phyloP scores from a whole-genome alignment of 2,797 vertebrate genomes.

The Oreochromis grahami region DNA sequence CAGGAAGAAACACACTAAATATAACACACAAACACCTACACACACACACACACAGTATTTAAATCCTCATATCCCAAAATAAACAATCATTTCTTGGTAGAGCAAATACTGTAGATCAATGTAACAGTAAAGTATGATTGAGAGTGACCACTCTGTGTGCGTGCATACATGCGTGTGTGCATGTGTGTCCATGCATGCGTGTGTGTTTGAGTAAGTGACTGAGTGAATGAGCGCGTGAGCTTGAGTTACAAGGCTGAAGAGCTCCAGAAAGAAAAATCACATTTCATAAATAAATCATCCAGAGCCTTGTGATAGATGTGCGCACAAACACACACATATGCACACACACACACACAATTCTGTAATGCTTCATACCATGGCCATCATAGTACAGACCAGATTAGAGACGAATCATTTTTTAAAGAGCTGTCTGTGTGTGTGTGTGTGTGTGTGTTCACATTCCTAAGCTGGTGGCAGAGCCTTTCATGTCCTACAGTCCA shows the following conservation, averaged over 20 bases:
- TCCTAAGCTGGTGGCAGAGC: not conserved
- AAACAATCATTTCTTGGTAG: conserved; percentile 45
- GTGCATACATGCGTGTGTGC: conserved; percentile 10
- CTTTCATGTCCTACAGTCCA: conserved; percentile 1
- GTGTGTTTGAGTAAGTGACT: not conserved
- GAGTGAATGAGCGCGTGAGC: conserved; percentile 12
- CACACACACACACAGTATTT: conserved; percentile 12
- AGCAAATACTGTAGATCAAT: conserved; percentile 38
- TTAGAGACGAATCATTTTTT: conserved; percentile 50
- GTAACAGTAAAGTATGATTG: conserved; percentile 43
- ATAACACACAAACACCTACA: not conserved
- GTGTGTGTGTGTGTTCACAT: not conserved
- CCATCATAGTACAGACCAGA: conserved; percentile 38
- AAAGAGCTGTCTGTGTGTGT: conserved; percentile 14
- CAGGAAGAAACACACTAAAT: not conserved
- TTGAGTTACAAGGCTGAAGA: conserved; percentile 52
- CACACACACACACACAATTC: not conserved
- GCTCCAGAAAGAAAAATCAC: conserved; percentile 65
- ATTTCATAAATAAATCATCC: conserved; percentile 74
- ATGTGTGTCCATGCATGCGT: not conserved
- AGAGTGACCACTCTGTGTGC: conserved; percentile 22
- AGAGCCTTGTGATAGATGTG: conserved; percentile 36
- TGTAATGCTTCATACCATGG: conserved; percentile 30
- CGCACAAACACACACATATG: not conserved
- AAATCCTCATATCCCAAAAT: conserved; percentile 57